Percentiles rank a stretch among this genome's conserved stretches.
Conservation (phyloP, 2,888 invertebrate genomes). For the Tridacna crocea region DNA sequence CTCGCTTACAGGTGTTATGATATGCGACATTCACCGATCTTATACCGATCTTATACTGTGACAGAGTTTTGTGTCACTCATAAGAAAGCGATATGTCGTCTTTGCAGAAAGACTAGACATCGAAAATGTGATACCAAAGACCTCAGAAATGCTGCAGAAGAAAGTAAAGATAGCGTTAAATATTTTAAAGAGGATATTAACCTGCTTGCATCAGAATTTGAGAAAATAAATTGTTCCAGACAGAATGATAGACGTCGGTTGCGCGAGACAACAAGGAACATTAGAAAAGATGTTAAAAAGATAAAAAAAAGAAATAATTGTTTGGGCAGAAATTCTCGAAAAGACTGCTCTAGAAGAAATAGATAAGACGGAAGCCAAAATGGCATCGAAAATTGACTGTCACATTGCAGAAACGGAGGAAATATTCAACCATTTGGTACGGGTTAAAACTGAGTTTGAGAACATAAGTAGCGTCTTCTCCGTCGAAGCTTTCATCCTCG, state of each 20-base stretch:
- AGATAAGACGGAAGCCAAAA: background rate
- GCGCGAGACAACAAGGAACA: background rate
- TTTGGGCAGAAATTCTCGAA: background rate
- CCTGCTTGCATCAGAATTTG: background rate
- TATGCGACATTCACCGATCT: background rate
- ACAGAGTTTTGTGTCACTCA: background rate
- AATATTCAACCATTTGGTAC: background rate
- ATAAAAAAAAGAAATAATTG: background rate
- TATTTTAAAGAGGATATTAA: background rate
- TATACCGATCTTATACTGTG: background rate
- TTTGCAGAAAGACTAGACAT: background rate
- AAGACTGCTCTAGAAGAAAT: background rate
- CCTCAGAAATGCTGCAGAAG: background rate
- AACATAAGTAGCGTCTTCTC: no score
- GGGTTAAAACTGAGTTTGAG: no score
- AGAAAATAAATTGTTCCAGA: background rate
- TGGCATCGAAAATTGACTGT: background rate
- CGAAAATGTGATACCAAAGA: no score
- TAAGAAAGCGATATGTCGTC: background rate
- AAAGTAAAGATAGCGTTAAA: conserved; percentile 2
- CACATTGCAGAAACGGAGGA: background rate
- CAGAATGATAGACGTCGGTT: background rate
- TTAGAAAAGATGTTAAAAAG: conserved; percentile 1
- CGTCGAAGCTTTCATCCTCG: no score
- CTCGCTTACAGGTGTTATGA: background rate